Conservation (phyloP, 2,113 vertebrate species). For the Ammospiza nelsoni region DNA sequence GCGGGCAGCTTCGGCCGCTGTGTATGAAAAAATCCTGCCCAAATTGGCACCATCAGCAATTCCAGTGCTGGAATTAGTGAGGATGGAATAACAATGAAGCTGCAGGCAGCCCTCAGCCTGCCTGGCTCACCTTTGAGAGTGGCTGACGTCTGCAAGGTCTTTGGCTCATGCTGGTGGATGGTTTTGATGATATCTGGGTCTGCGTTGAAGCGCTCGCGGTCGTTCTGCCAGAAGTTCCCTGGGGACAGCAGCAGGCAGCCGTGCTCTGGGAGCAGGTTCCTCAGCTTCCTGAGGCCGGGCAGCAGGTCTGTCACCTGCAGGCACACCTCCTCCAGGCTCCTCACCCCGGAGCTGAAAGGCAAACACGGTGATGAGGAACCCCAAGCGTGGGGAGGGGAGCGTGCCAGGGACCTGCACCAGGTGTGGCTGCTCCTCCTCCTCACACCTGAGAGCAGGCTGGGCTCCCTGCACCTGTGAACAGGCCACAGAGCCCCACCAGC, state of each 20-base stretch:
- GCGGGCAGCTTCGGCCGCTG: neutral
- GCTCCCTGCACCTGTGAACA: too few relatives aligned
- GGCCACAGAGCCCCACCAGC: neutral
- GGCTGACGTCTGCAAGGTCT: slow-evolving; percentile 92
- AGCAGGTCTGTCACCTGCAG: slow-evolving; percentile 94
- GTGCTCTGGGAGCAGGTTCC: slow-evolving; percentile 89
- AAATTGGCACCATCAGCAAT: fast-evolving
- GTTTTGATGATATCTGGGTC: slow-evolving; percentile 93
- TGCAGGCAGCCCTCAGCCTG: fast-evolving
- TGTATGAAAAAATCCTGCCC: neutral
- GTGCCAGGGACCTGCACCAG: neutral
- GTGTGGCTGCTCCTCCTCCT: neutral
- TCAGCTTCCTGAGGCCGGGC: slow-evolving; percentile 88
- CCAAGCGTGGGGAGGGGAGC: fast-evolving
- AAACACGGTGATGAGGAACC: neutral
- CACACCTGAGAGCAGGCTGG: neutral
- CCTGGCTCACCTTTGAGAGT: slow-evolving; percentile 87
- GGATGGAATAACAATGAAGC: neutral
- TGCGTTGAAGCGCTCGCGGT: slow-evolving; percentile 86
- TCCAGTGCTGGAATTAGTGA: fast-evolving
- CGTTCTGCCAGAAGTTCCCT: slow-evolving; percentile 98
- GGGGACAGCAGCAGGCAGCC: slow-evolving; percentile 95
- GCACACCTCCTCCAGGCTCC: slow-evolving; percentile 90
- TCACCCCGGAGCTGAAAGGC: slow-evolving; percentile 77
- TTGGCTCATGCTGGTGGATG: slow-evolving; percentile 94